Evolutionary conservation across 1,140 invertebrate species (phyloP).

Genomic region (Andricus grossulariae): DNA sequence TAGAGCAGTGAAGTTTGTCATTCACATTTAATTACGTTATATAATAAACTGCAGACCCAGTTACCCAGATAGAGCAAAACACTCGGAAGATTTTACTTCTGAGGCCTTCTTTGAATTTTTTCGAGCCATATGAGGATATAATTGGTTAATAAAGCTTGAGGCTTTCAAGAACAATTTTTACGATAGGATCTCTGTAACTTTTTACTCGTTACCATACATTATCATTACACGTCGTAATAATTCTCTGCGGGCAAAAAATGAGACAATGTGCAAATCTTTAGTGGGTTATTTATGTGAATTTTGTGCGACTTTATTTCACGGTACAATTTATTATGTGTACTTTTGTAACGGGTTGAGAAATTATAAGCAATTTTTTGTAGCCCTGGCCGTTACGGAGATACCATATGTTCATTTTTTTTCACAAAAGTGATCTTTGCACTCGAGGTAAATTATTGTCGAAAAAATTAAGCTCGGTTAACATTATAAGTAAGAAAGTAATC

Average conservation of each 20-base stretch:
- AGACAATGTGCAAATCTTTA: background rate
- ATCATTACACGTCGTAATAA: conserved; percentile 11
- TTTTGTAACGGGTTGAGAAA: no score
- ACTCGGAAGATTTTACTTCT: background rate
- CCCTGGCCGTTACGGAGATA: no score
- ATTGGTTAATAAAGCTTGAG: conserved; percentile 21
- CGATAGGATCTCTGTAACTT: conserved; percentile 1
- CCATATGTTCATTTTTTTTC: no score
- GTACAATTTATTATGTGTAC: no score
- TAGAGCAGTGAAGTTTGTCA: no score
- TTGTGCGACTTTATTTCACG: background rate
- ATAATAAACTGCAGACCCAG: no score
- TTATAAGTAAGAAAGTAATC: no score
- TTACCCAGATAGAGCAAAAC: background rate
- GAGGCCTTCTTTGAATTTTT: conserved; percentile 10
- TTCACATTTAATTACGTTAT: no score
- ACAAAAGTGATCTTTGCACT: no score
- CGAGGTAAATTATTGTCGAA: no score
- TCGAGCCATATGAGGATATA: conserved; percentile 8
- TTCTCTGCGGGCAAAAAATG: background rate
- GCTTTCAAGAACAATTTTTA: conserved; percentile 18
- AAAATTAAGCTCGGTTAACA: no score
- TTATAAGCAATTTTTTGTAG: no score
- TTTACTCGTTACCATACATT: background rate
- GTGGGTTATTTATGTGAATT: background rate